phyloP scores from a whole-genome alignment of 2,888 invertebrate species.

The Sarcophaga subvicina region DNA sequence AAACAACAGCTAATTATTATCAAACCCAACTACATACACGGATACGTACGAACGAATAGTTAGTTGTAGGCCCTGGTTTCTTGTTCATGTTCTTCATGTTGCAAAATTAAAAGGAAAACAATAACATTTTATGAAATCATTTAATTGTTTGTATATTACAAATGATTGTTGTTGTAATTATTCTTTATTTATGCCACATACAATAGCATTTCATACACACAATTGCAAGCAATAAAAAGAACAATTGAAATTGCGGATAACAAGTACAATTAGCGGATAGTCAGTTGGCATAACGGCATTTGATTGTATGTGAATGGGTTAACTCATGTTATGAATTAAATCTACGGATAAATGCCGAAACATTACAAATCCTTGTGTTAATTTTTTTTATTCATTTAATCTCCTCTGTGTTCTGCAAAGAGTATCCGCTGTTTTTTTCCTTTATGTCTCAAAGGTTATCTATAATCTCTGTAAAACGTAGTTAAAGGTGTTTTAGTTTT shows the following conservation, averaged over 20 bases:
- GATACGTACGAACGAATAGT: neutral
- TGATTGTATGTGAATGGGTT: neutral
- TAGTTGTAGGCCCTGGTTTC: neutral
- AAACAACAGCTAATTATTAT: constrained; percentile 54
- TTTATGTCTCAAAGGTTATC: no score
- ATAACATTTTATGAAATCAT: constrained; percentile 27
- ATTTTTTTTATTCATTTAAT: neutral
- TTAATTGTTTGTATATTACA: constrained; percentile 38
- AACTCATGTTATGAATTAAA: neutral
- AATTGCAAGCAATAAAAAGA: neutral
- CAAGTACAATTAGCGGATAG: neutral
- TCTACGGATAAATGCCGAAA: no score
- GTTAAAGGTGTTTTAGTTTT: no score
- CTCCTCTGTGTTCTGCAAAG: neutral
- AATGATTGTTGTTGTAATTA: constrained; percentile 8
- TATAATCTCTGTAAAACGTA: no score
- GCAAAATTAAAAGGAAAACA: neutral
- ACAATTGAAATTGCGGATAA: neutral
- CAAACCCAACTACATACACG: constrained; percentile 34
- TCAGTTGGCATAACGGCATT: neutral
- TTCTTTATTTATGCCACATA: constrained; percentile 4
- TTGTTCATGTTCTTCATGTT: constrained; percentile 21
- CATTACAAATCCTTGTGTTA: no score
- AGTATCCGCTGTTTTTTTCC: neutral
- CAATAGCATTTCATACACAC: neutral